A percentile compares a stretch with the other conserved stretches of the same genome.
Conservation (phyloP, 2,888 invertebrate species). For the Drosophila subquinaria region DNA sequence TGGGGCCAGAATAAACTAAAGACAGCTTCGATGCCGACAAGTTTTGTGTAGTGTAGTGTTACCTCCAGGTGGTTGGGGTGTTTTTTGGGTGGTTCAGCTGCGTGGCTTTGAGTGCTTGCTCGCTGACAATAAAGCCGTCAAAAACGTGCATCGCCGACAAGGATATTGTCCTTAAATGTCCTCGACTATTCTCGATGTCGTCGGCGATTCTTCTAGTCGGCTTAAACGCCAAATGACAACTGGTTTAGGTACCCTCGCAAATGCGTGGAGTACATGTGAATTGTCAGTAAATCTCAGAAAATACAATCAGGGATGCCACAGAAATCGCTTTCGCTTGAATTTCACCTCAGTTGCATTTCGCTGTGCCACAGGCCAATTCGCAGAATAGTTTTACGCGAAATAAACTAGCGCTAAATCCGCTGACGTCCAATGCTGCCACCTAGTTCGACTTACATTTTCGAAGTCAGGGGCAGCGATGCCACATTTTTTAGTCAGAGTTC, state of each 20-base stretch:
- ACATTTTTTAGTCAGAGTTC: no score
- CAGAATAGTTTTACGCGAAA: no score
- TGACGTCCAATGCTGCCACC: no score
- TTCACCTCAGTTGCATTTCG: no score
- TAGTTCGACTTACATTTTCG: no score
- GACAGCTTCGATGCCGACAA: conserved; percentile 34
- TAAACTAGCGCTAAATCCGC: no score
- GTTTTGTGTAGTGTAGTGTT: conserved; percentile 12
- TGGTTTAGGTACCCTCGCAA: conserved; percentile 32
- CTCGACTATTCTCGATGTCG: conserved; percentile 42
- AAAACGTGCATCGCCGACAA: conserved; percentile 68
- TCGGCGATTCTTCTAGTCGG: conserved; percentile 31
- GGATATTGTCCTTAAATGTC: conserved; percentile 48
- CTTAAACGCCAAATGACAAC: conserved; percentile 62
- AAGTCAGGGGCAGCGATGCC: no score
- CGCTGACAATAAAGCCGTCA: conserved; percentile 75
- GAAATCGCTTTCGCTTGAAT: no score
- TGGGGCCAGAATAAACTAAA: conserved; percentile 38
- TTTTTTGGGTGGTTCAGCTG: conserved; percentile 12
- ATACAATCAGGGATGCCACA: no score
- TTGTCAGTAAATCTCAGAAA: neutral
- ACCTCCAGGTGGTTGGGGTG: conserved; percentile 28
- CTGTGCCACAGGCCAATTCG: no score
- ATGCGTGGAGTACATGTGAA: neutral
- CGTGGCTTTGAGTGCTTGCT: conserved; percentile 26